These are phyloP conservation scores for Montipora foliosa DNA, from an alignment of 64 coral and sea anemone species.

Conservation along the genomic window DNA sequence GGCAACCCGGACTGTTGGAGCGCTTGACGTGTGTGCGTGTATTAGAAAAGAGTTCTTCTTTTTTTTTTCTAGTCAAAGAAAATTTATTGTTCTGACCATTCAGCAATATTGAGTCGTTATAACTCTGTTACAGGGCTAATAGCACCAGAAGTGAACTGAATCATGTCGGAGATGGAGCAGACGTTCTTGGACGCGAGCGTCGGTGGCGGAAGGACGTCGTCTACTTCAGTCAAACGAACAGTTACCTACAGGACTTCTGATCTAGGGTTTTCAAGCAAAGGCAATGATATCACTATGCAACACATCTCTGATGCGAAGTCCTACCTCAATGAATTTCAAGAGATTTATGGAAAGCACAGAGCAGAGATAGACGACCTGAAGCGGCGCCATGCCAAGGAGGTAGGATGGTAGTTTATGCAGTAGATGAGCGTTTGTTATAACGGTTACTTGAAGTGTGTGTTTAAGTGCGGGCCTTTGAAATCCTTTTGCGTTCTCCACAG, in stretches of 20 bases:
- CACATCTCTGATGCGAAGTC: constrained; percentile 37
- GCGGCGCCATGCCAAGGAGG: constrained; percentile 22
- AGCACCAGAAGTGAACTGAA: not conserved
- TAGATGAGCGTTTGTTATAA: not conserved
- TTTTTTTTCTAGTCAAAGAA: not conserved
- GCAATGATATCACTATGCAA: constrained; percentile 21
- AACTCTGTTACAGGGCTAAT: constrained; percentile 21
- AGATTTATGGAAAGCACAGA: constrained; percentile 35
- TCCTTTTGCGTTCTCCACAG: not conserved
- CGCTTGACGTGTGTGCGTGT: not conserved
- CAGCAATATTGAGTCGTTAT: not conserved
- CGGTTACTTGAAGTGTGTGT: not conserved
- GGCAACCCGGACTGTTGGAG: not conserved
- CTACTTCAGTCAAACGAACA: constrained; percentile 17
- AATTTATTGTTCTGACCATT: not conserved
- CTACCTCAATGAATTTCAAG: constrained; percentile 55
- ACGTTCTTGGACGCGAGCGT: not conserved
- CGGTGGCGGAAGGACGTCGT: not conserved
- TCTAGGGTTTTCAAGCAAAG: not conserved
- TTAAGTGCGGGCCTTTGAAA: not conserved
- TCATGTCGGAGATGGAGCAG: constrained; percentile 44
- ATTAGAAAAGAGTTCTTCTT: not conserved
- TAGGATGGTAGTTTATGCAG: not conserved
- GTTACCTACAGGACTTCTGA: constrained; percentile 47
- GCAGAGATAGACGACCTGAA: constrained; percentile 26